Evolutionary conservation across 2,888 invertebrate genomes (phyloP).

Genomic region (Aporophyla nigra): DNA sequence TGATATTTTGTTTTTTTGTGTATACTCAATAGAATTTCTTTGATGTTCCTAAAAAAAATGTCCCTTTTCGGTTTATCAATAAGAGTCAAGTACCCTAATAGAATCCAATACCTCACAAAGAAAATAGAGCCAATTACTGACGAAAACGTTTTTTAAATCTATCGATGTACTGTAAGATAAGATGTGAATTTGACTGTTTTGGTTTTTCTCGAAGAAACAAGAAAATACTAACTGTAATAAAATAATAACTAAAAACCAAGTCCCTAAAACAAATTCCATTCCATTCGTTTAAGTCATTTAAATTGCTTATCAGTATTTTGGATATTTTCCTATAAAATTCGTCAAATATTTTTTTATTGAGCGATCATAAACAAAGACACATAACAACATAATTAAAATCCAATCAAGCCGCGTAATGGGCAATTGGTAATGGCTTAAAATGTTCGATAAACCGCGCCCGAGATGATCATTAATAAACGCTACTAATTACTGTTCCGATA

Average conservation of each 20-base stretch:
- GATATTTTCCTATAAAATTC: neutral
- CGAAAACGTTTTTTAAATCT: neutral
- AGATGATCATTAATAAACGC: slow-evolving; percentile 36
- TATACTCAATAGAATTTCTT: neutral
- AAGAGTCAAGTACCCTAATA: neutral
- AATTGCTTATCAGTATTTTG: neutral
- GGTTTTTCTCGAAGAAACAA: neutral
- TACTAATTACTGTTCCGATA: slow-evolving; percentile 46
- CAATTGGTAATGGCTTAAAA: slow-evolving; percentile 37
- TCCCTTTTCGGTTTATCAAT: no score
- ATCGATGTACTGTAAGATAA: neutral
- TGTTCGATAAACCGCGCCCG: slow-evolving; percentile 35
- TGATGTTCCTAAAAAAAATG: neutral
- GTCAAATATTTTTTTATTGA: neutral
- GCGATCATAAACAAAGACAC: slow-evolving; percentile 26
- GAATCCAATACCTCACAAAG: neutral
- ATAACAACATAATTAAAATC: slow-evolving; percentile 53
- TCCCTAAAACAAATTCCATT: neutral
- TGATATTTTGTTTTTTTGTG: neutral
- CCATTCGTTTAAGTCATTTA: neutral
- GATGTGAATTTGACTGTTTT: no score
- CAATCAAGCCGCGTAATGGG: slow-evolving; percentile 52
- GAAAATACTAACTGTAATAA: neutral
- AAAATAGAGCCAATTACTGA: neutral
- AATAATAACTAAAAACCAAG: neutral